A percentile compares a stretch with the other conserved stretches of the same genome.
Conservation (phyloP, 2,888 invertebrate species). For the Melolontha melolontha region DNA sequence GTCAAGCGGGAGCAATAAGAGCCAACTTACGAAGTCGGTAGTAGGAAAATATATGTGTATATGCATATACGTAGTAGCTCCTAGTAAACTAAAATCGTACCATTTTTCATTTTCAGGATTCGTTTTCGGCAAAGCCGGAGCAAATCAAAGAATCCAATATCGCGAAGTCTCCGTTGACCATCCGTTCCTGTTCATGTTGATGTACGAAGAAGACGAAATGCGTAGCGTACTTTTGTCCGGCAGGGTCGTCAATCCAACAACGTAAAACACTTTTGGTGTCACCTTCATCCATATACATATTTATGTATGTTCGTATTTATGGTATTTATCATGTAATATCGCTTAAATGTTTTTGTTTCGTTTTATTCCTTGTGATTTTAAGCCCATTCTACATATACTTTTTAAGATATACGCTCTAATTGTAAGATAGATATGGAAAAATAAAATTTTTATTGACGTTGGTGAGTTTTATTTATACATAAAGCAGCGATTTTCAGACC, state of each 20-base stretch:
- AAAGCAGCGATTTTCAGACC: too few species aligned
- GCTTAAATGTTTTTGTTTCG: too few species aligned
- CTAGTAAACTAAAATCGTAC: too few species aligned
- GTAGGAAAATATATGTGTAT: too few species aligned
- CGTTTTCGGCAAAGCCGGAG: constrained; percentile 14
- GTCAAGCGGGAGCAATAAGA: too few species aligned
- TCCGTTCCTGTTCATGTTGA: constrained; percentile 45
- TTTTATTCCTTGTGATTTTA: too few species aligned
- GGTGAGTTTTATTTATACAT: constrained; percentile 5
- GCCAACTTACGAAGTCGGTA: too few species aligned
- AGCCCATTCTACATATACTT: too few species aligned
- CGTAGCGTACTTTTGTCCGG: constrained; percentile 17
- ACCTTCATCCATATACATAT: constrained; percentile 6
- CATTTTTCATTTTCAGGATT: constrained; percentile 20
- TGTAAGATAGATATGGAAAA: constrained; percentile 26
- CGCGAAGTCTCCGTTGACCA: constrained; percentile 46
- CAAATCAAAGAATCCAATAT: constrained; percentile 28
- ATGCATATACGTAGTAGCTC: too few species aligned
- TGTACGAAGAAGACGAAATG: constrained; percentile 18
- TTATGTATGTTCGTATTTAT: background rate
- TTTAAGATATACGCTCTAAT: too few species aligned
- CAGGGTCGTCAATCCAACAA: constrained; percentile 15
- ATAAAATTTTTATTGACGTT: constrained; percentile 24
- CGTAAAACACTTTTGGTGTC: constrained; percentile 2
- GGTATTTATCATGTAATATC: too few species aligned